Conservation (phyloP, 2,888 invertebrate species). For the Crocallis elinguaria region DNA sequence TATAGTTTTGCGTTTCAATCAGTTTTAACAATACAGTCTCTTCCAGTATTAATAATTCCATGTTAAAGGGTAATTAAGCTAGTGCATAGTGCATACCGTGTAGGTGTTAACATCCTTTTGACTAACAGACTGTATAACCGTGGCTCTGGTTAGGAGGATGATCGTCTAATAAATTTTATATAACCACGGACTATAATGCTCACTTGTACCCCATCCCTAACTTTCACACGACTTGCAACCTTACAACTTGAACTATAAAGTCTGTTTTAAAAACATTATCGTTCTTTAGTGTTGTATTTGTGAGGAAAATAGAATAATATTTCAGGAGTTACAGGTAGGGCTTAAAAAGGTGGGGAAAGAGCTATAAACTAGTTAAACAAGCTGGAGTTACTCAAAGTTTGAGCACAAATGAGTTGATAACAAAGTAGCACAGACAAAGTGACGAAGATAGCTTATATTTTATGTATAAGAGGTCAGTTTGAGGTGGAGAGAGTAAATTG, state of each 20-base stretch:
- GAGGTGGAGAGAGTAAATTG: slow-evolving; percentile 1
- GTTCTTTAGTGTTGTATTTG: not conserved
- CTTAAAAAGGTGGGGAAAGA: slow-evolving; percentile 34
- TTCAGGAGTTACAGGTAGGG: slow-evolving; percentile 39
- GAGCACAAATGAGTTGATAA: slow-evolving; percentile 27
- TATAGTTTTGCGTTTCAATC: too few species aligned
- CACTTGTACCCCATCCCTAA: slow-evolving; percentile 5
- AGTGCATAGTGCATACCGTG: slow-evolving; percentile 55
- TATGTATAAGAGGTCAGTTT: slow-evolving; percentile 27
- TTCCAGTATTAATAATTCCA: slow-evolving; percentile 38
- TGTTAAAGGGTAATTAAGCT: slow-evolving; percentile 52
- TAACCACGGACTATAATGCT: slow-evolving; percentile 39
- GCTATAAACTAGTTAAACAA: slow-evolving; percentile 45
- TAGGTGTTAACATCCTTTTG: slow-evolving; percentile 58
- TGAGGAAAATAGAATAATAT: slow-evolving; percentile 35
- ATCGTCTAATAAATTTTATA: slow-evolving; percentile 55
- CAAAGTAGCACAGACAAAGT: slow-evolving; percentile 29
- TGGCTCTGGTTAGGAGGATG: slow-evolving; percentile 41
- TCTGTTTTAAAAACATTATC: not conserved
- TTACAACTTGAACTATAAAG: slow-evolving; percentile 7
- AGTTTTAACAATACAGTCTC: slow-evolving; percentile 9
- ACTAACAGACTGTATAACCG: slow-evolving; percentile 55
- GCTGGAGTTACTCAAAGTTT: slow-evolving; percentile 30
- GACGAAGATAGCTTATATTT: slow-evolving; percentile 29
- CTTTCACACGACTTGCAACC: slow-evolving; percentile 26